phyloP scores from a whole-genome alignment of 2,888 invertebrate species.

The Yponomeuta cagnagella region DNA sequence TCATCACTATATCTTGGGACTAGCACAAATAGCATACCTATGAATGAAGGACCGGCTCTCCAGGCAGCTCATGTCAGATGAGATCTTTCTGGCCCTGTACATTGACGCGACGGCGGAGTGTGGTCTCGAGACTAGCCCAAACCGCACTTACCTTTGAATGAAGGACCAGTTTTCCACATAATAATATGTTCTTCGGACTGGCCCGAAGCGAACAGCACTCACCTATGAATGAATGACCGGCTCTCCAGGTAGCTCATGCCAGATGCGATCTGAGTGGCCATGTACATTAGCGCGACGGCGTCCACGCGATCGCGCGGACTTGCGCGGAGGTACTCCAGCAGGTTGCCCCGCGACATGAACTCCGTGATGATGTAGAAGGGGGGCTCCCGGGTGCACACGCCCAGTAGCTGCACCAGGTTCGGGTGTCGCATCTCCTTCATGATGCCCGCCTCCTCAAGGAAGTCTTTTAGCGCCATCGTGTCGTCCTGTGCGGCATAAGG shows the following conservation, averaged over 20 bases:
- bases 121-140: too few relatives aligned
- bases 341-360: slow-evolving; percentile 99
- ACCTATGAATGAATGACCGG: slow-evolving; percentile 95
- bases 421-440: slow-evolving; percentile 99
- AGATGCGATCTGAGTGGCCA: slow-evolving; percentile 99
- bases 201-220: slow-evolving; percentile 13
- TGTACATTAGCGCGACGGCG: slow-evolving; percentile 97
- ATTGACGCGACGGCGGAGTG: too few relatives aligned
- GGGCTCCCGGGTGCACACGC: slow-evolving; percentile 98
- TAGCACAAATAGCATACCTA: too few relatives aligned
- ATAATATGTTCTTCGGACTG: too few relatives aligned
- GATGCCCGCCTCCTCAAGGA: slow-evolving; percentile 98
- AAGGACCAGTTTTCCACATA: too few relatives aligned
- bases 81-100: too few relatives aligned
- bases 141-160: too few relatives aligned
- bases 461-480: slow-evolving; percentile 99
- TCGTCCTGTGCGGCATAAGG: slow-evolving; percentile 78
- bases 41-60: too few relatives aligned
- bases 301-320: slow-evolving; percentile 82
- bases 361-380: slow-evolving; percentile 99
- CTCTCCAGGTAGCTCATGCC: slow-evolving; percentile 99
- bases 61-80: too few relatives aligned
- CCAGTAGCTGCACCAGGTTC: slow-evolving; percentile 97
- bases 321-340: slow-evolving; percentile 95
- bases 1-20: too few relatives aligned